Evolutionary conservation across 1,140 invertebrate genomes (phyloP).

Genomic region (Magallana angulata): DNA sequence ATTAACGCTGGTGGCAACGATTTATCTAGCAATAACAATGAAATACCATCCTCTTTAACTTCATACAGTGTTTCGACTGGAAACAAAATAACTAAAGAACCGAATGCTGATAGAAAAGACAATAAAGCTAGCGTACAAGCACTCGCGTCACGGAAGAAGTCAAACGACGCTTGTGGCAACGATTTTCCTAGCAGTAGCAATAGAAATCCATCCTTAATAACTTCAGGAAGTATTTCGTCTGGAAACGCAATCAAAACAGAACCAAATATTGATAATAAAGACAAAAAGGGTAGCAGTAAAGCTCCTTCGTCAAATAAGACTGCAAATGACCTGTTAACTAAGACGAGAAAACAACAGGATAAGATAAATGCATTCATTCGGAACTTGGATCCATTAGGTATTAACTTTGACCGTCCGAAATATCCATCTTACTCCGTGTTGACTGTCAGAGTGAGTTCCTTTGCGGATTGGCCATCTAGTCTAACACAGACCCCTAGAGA

Average conservation of each 20-base stretch:
- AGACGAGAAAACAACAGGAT: not conserved
- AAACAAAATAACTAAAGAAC: not conserved
- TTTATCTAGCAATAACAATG: too few relatives aligned
- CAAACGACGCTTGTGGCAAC: not conserved
- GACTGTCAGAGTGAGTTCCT: constrained; percentile 40
- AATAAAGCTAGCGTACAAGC: not conserved
- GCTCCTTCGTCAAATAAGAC: not conserved
- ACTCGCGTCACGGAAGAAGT: not conserved
- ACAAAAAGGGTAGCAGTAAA: not conserved
- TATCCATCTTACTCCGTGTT: constrained; percentile 27
- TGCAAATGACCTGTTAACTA: not conserved
- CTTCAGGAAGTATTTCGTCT: too few relatives aligned
- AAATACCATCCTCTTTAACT: too few relatives aligned
- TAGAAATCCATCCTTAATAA: too few relatives aligned
- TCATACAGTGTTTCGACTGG: not conserved
- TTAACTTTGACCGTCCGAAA: constrained; percentile 39
- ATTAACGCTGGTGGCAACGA: not conserved
- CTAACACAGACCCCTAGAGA: constrained; percentile 20
- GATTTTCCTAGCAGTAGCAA: too few relatives aligned
- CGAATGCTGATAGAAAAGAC: too few relatives aligned
- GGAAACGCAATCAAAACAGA: not conserved
- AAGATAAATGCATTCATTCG: not conserved
- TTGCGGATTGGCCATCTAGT: constrained; percentile 20
- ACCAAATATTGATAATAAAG: too few relatives aligned
- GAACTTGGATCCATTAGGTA: not conserved